Conservation (phyloP, 2,113 vertebrate species). For the Cairina moschata region DNA sequence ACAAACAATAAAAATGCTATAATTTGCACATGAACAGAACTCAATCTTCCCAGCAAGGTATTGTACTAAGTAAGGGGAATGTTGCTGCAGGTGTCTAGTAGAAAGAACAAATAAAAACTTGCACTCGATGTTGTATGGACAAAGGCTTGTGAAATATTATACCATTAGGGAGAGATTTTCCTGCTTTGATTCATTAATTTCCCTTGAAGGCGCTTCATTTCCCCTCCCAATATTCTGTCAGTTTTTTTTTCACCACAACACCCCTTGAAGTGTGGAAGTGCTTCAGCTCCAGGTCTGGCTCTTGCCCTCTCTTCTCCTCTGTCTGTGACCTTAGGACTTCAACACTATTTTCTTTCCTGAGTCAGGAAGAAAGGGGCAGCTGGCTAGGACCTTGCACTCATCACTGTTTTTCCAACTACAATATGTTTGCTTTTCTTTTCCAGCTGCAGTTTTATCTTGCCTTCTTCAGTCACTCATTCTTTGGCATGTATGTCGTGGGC, state of each 20-base stretch:
- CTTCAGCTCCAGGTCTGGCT: slow-evolving; percentile 47
- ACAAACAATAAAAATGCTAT: not conserved
- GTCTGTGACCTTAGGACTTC: slow-evolving; percentile 64
- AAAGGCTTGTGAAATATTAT: not conserved
- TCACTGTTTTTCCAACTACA: slow-evolving; percentile 55
- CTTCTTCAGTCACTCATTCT: not conserved
- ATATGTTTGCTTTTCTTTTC: slow-evolving; percentile 68
- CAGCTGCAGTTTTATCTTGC: slow-evolving; percentile 55
- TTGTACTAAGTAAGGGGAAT: not conserved
- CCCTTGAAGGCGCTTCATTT: slow-evolving; percentile 48
- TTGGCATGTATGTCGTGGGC: not conserved
- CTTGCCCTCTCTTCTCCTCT: slow-evolving; percentile 55
- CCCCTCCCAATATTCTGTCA: slow-evolving; percentile 2
- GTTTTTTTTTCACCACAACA: slow-evolving; percentile 4
- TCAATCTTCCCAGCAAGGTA: not conserved
- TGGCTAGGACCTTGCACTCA: slow-evolving; percentile 54
- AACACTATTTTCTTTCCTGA: slow-evolving; percentile 73
- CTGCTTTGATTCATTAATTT: slow-evolving; percentile 61
- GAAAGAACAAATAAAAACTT: slow-evolving; percentile 5
- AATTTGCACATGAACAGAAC: not conserved
- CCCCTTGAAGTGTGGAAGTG: slow-evolving; percentile 50
- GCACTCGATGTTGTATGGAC: not conserved
- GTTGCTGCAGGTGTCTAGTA: not conserved
- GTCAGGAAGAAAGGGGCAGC: slow-evolving; percentile 65
- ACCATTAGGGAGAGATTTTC: not conserved